A percentile compares a stretch with the other conserved stretches of the same genome.
Evolutionary conservation across 2,797 vertebrate genomes (phyloP).

Genomic region (Anguilla anguilla): DNA sequence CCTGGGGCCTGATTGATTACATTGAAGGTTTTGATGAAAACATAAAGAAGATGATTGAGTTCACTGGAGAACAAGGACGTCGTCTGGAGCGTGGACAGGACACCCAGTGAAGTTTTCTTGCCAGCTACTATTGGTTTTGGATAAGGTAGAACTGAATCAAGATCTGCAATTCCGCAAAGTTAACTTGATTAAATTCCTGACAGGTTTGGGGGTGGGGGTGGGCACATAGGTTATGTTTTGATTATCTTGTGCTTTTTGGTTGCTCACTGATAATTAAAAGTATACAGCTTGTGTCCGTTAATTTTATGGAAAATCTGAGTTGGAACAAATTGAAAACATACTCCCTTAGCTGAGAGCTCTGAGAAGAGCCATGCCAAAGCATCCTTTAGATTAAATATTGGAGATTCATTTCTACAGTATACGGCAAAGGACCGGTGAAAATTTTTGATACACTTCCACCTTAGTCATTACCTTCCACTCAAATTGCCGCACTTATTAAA

Average conservation of each 20-base stretch:
- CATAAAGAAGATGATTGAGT: background rate
- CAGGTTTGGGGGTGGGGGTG: background rate
- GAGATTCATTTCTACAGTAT: background rate
- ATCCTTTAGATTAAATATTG: background rate
- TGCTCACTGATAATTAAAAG: background rate
- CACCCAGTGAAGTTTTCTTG: background rate
- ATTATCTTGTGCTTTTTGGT: background rate
- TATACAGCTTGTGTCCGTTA: background rate
- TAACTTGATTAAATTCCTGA: slow-evolving; percentile 1
- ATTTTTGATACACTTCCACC: background rate
- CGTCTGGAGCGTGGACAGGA: background rate
- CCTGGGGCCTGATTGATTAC: background rate
- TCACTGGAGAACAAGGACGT: background rate
- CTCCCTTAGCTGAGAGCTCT: background rate
- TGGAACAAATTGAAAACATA: background rate
- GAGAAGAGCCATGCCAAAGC: background rate
- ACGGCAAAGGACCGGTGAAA: background rate
- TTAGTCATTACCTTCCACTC: background rate
- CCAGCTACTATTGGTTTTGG: background rate
- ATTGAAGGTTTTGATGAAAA: background rate
- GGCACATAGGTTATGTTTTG: background rate
- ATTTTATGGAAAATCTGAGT: slow-evolving; percentile 2
- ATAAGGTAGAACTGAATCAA: background rate
- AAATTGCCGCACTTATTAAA: background rate
- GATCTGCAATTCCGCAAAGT: background rate